A percentile compares a stretch with the other conserved stretches of the same genome.
phyloP scores from a whole-genome alignment of 2,888 invertebrate species.

The Germaria angustata region DNA sequence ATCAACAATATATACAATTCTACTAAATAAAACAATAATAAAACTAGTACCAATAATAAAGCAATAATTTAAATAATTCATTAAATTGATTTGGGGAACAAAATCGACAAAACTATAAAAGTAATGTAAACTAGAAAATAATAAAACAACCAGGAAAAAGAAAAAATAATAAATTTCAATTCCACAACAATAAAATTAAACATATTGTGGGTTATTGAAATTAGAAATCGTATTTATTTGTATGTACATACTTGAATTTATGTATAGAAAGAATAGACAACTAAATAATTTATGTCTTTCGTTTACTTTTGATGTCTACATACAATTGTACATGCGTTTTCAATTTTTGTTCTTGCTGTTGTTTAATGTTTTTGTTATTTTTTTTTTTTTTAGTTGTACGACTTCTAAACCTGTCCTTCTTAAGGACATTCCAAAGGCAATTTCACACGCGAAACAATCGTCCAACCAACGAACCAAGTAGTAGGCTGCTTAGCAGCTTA shows the following conservation, averaged over 20 bases:
- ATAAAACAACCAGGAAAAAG: conserved; percentile 1
- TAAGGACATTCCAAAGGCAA: conserved; percentile 79
- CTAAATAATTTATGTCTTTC: not conserved
- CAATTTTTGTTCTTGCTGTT: conserved; percentile 19
- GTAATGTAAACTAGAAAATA: conserved; percentile 4
- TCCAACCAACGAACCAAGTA: conserved; percentile 38
- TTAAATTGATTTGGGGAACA: conserved; percentile 25
- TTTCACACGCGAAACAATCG: conserved; percentile 68
- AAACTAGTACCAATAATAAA: conserved; percentile 7
- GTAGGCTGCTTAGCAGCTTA: conserved; percentile 11
- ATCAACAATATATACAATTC: conserved; percentile 46
- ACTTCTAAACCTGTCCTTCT: conserved; percentile 73
- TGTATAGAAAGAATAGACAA: not conserved
- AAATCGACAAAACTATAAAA: not conserved
- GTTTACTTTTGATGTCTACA: conserved; percentile 21
- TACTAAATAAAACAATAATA: not conserved
- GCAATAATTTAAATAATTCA: conserved; percentile 12
- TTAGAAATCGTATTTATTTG: not conserved
- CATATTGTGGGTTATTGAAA: conserved; percentile 47
- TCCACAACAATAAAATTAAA: conserved; percentile 46
- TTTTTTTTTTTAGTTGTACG: conserved; percentile 68
- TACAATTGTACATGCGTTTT: conserved; percentile 5
- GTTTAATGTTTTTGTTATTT: too few species aligned
- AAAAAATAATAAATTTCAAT: conserved; percentile 27
- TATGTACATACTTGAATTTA: not conserved